A percentile compares a stretch with the other conserved stretches of the same genome.
These are phyloP conservation scores for Chrysemys picta DNA, from an alignment of 2,113 vertebrate genomes.

Conservation along the genomic window DNA sequence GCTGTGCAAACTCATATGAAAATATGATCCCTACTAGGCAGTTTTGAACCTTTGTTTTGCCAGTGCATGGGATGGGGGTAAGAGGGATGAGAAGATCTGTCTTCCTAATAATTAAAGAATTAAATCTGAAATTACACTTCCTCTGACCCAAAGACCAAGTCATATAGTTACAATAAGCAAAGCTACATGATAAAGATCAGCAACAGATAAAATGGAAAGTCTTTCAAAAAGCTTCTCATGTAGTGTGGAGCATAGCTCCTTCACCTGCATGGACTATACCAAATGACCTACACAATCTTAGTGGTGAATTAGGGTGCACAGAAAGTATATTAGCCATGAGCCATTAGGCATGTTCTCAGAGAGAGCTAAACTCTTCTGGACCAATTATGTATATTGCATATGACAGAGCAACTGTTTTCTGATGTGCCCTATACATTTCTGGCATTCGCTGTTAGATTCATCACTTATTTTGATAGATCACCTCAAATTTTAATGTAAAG, in stretches of 20 bases:
- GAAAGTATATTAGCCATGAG: background rate
- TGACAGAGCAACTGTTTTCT: background rate
- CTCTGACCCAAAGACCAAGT: background rate
- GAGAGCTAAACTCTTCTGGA: background rate
- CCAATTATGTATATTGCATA: background rate
- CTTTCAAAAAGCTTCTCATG: background rate
- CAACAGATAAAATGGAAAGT: background rate
- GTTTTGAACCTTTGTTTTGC: background rate
- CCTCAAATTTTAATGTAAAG: background rate
- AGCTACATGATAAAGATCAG: background rate
- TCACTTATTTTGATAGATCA: background rate
- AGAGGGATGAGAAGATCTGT: background rate
- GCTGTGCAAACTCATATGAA: background rate
- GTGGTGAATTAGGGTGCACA: rapidly evolving
- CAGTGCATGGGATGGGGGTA: background rate
- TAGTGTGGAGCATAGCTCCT: background rate
- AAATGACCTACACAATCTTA: background rate
- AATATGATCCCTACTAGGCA: background rate
- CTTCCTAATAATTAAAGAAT: background rate
- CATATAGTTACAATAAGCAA: background rate
- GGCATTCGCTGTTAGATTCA: background rate
- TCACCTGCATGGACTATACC: background rate
- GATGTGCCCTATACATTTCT: background rate
- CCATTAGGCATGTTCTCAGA: background rate
- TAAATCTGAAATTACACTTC: background rate